Percentiles rank a stretch among this genome's conserved stretches.
These are phyloP conservation scores for Danio jaintianensis DNA, from an alignment of 2,797 vertebrate species.

Conservation along the genomic window DNA sequence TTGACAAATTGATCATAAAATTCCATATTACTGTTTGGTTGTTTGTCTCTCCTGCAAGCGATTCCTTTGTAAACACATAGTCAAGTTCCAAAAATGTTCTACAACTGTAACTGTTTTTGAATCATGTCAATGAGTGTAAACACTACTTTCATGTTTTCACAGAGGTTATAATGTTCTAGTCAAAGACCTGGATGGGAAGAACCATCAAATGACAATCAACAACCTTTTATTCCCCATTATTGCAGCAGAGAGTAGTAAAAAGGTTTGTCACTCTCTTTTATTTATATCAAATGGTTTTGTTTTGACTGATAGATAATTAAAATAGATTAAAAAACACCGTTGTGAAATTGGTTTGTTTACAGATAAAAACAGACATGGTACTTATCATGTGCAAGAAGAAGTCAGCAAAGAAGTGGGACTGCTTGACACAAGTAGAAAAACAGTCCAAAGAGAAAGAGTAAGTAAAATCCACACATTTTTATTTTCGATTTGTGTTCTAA, in stretches of 20 bases:
- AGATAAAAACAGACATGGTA: constrained; percentile 96
- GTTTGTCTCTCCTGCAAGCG: not conserved
- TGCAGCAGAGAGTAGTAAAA: constrained; percentile 88
- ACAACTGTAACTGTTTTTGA: not conserved
- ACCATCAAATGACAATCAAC: constrained; percentile 91
- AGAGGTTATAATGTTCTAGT: constrained; percentile 92
- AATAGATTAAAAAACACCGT: not conserved
- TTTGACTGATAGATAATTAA: not conserved
- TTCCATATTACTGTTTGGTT: not conserved
- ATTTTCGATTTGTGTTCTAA: not conserved
- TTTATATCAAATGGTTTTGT: not conserved
- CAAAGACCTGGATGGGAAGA: constrained; percentile 93
- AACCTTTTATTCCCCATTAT: constrained; percentile 89
- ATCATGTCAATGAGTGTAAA: not conserved
- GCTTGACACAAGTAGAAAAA: constrained; percentile 92
- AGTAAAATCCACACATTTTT: constrained; percentile 66
- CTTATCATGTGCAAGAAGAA: constrained; percentile 94
- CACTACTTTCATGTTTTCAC: constrained; percentile 33
- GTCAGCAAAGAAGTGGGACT: constrained; percentile 90
- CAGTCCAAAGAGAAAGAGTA: constrained; percentile 96
- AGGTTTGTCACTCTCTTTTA: constrained; percentile 71
- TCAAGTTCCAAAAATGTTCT: not conserved
- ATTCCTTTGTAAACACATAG: not conserved
- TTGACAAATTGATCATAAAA: no score
- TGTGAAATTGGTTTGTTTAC: constrained; percentile 20